phyloP scores from a whole-genome alignment of 2,797 vertebrate species.

The Amazonetta brasiliensis region DNA sequence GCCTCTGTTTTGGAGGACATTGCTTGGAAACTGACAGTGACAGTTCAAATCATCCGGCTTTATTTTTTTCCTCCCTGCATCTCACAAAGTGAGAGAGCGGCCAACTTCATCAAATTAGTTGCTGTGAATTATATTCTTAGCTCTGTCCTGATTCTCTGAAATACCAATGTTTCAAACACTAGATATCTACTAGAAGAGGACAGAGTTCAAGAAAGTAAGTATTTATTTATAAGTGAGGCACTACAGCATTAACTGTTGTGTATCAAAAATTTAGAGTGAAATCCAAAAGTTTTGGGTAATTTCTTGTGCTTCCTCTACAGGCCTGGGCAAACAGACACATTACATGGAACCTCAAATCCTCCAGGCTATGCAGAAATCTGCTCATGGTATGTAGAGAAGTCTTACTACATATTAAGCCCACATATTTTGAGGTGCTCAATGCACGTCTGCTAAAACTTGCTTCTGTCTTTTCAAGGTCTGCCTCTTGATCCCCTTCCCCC shows the following conservation, averaged over 20 bases:
- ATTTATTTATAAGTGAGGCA: not conserved
- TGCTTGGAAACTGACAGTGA: not conserved
- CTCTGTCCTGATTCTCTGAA: not conserved
- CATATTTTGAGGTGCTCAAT: not conserved
- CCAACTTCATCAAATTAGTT: not conserved
- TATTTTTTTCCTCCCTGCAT: not conserved
- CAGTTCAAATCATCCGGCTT: not conserved
- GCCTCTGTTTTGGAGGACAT: not conserved
- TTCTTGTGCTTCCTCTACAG: not conserved
- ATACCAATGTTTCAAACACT: not conserved
- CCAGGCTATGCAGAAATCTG: not conserved
- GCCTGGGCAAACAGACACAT: not conserved
- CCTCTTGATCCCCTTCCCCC: not conserved
- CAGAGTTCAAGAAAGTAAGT: not conserved
- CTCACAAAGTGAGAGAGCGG: not conserved
- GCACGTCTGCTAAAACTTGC: not conserved
- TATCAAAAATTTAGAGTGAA: not conserved
- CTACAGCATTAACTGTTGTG: not conserved
- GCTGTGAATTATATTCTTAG: not conserved
- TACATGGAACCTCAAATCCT: not conserved
- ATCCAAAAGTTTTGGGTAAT: not conserved
- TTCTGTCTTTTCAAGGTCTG: not conserved
- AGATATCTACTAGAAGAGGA: not conserved
- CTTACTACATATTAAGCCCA: not conserved
- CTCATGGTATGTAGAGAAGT: not conserved